phyloP scores from a whole-genome alignment of 2,797 vertebrate genomes.

The Melanotaenia nigrans region DNA sequence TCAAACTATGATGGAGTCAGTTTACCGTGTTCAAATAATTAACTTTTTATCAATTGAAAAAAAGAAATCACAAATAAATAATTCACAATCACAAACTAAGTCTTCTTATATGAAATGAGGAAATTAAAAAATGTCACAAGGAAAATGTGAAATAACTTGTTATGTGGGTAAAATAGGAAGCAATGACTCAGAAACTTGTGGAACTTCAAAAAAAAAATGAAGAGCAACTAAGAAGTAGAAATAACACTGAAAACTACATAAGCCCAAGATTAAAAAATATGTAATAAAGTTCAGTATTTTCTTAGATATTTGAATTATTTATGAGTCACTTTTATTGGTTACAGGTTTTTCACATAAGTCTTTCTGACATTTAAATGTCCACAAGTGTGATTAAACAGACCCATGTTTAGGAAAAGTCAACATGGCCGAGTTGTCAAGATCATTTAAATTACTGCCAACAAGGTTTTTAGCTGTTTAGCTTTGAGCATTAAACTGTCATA shows the following conservation, averaged over 20 bases:
- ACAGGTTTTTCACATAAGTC: conserved; percentile 7
- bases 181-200: conserved; percentile 1
- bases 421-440: conserved; percentile 12
- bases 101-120: conserved; percentile 13
- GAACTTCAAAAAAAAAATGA: conserved; percentile 12
- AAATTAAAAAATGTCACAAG: conserved; percentile 12
- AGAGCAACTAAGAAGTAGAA: not conserved
- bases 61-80: not conserved
- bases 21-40: not conserved
- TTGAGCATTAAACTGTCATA: conserved; percentile 26
- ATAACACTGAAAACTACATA: not conserved
- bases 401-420: conserved; percentile 19
- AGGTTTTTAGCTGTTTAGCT: conserved; percentile 31
- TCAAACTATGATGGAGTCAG: not conserved
- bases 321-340: not conserved
- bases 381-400: conserved; percentile 7
- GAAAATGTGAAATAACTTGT: conserved; percentile 26
- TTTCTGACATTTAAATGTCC: not conserved
- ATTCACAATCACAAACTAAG: not conserved
- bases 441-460: conserved; percentile 25
- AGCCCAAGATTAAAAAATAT: not conserved
- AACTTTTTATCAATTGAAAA: not conserved
- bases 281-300: not conserved
- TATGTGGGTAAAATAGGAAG: not conserved
- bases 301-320: not conserved